phyloP scores from a whole-genome alignment of 2,888 invertebrate genomes.

The Tenthredo scrophulariae region DNA sequence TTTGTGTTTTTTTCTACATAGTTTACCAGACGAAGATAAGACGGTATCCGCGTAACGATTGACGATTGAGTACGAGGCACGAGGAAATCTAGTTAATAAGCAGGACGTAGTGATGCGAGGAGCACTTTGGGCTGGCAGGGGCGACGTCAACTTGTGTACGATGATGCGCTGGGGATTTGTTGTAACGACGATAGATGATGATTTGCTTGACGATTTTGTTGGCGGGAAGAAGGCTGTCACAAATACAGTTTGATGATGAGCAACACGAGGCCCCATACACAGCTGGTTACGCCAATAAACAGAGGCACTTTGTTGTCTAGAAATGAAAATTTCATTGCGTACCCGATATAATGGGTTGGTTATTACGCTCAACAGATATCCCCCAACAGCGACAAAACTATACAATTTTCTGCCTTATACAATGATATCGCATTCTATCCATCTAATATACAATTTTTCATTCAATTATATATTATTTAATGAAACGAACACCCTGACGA shows the following conservation, averaged over 20 bases:
- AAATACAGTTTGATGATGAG: constrained; percentile 87
- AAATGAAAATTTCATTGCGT: constrained; percentile 77
- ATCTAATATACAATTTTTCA: constrained; percentile 25
- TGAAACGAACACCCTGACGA: background rate
- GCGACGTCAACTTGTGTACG: constrained; percentile 74
- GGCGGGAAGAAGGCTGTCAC: constrained; percentile 79
- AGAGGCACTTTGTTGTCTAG: constrained; percentile 84
- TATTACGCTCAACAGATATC: constrained; percentile 68
- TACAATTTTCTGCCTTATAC: constrained; percentile 46
- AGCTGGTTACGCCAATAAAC: constrained; percentile 93
- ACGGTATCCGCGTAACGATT: constrained; percentile 74
- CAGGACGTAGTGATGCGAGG: constrained; percentile 76
- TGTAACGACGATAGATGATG: constrained; percentile 60
- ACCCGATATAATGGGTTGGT: constrained; percentile 75
- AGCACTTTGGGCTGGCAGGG: constrained; percentile 76
- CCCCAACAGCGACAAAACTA: constrained; percentile 46
- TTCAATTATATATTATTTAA: background rate
- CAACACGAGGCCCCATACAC: constrained; percentile 91
- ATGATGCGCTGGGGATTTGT: constrained; percentile 75
- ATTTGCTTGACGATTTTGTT: constrained; percentile 73
- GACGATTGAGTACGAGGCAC: constrained; percentile 72
- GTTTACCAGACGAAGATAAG: constrained; percentile 75
- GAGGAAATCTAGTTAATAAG: constrained; percentile 76
- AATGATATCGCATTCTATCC: constrained; percentile 38
- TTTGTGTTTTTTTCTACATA: constrained; percentile 58